phyloP scores from a whole-genome alignment of 2,888 invertebrate genomes.

The Opisthograptis luteolata region DNA sequence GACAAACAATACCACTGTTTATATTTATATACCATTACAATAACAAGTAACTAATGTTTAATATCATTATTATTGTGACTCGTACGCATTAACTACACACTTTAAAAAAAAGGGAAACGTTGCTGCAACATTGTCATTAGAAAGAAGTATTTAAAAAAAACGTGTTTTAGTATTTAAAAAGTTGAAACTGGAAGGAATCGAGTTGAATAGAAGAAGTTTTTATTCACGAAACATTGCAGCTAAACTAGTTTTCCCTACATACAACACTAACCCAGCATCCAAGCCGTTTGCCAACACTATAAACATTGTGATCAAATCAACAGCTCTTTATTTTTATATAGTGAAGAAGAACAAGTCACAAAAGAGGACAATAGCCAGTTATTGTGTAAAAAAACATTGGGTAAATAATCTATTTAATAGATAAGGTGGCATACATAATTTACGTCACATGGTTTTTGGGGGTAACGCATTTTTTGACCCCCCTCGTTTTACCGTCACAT shows the following conservation, averaged over 20 bases:
- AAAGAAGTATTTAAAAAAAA: slow-evolving; percentile 29
- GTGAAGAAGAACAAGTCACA: slow-evolving; percentile 46
- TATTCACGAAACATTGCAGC: slow-evolving; percentile 58
- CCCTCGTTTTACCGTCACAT: too few species aligned
- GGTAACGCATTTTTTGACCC: too few species aligned
- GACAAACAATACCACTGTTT: slow-evolving; percentile 78
- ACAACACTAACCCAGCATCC: slow-evolving; percentile 49
- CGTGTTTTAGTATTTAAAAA: slow-evolving; percentile 35
- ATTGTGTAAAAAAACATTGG: slow-evolving; percentile 18
- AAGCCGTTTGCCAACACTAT: slow-evolving; percentile 61
- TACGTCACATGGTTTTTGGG: too few species aligned
- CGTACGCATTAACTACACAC: slow-evolving; percentile 76
- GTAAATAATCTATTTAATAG: slow-evolving; percentile 12
- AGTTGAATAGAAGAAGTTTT: slow-evolving; percentile 28
- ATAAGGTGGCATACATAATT: too few species aligned
- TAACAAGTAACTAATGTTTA: slow-evolving; percentile 81
- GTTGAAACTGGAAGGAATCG: slow-evolving; percentile 47
- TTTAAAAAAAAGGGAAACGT: slow-evolving; percentile 65
- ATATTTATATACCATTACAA: slow-evolving; percentile 65
- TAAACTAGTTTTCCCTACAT: slow-evolving; percentile 61
- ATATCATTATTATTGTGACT: slow-evolving; percentile 77
- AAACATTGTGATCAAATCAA: slow-evolving; percentile 60
- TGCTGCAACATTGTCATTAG: slow-evolving; percentile 61
- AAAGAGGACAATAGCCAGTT: slow-evolving; percentile 33
- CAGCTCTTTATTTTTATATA: slow-evolving; percentile 38